phyloP scores from a whole-genome alignment of 2,888 invertebrate species.

The Phyllotreta striolata region DNA sequence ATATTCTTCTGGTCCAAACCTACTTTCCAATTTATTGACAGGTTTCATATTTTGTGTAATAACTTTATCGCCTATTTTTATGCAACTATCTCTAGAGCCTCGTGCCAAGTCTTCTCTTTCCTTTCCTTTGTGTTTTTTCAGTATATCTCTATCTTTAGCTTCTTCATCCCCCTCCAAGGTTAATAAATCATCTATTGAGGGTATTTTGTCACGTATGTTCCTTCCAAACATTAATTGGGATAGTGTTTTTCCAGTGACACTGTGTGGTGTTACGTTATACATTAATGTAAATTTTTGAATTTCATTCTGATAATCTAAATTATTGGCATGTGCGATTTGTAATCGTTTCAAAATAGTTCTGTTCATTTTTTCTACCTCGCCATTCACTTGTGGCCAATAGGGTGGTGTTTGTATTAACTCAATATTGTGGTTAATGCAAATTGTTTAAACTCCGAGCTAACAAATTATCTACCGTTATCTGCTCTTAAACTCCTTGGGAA shows the following conservation, averaged over 20 bases:
- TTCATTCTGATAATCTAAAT: constrained; percentile 35
- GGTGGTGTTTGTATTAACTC: neutral
- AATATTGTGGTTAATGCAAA: neutral
- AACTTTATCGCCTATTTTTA: constrained; percentile 32
- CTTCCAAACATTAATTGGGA: constrained; percentile 43
- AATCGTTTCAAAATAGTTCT: constrained; percentile 12
- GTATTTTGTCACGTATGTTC: constrained; percentile 44
- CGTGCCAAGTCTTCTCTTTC: constrained; percentile 40
- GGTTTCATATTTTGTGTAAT: constrained; percentile 26
- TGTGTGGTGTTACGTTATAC: constrained; percentile 48
- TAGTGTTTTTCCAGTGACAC: constrained; percentile 48
- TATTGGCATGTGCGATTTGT: constrained; percentile 26
- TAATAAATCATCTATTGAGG: constrained; percentile 31
- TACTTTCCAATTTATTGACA: constrained; percentile 23
- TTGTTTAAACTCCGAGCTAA: constrained; percentile 14
- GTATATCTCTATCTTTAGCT: constrained; percentile 34
- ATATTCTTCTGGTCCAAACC: constrained; percentile 14
- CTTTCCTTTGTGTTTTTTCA: constrained; percentile 42
- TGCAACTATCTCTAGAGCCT: constrained; percentile 33
- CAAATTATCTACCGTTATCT: constrained; percentile 40
- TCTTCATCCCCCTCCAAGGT: constrained; percentile 32
- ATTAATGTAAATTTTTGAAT: constrained; percentile 26
- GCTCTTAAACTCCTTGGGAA: constrained; percentile 32
- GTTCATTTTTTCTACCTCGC: constrained; percentile 8
- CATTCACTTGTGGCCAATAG: neutral